A percentile compares a stretch with the other conserved stretches of the same genome.
These are phyloP conservation scores for Apamea anceps DNA, from an alignment of 2,888 invertebrate genomes.

Conservation along the genomic window DNA sequence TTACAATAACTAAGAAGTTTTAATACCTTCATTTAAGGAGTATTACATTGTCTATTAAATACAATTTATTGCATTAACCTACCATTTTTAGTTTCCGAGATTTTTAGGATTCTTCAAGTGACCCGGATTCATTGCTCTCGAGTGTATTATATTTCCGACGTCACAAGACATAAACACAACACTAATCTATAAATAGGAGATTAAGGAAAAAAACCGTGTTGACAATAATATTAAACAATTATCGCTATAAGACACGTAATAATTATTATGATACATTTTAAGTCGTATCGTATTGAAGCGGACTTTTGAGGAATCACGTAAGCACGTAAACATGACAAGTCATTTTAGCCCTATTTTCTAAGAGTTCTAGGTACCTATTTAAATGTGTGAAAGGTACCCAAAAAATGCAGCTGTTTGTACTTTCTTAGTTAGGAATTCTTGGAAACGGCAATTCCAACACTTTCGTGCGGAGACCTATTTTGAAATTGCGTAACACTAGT, in stretches of 20 bases:
- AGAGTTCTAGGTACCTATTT: not conserved
- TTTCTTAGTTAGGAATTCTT: not conserved
- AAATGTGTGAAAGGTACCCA: too few relatives aligned
- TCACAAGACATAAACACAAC: constrained; percentile 5
- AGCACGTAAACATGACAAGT: not conserved
- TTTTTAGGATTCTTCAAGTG: too few relatives aligned
- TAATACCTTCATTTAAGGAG: too few relatives aligned
- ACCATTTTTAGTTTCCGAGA: too few relatives aligned
- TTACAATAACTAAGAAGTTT: too few relatives aligned
- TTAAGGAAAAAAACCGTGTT: not conserved
- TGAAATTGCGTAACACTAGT: too few relatives aligned
- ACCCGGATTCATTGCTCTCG: too few relatives aligned
- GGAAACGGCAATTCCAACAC: not conserved
- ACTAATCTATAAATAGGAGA: constrained; percentile 9
- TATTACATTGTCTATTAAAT: too few relatives aligned
- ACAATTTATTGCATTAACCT: too few relatives aligned
- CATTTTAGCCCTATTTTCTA: not conserved
- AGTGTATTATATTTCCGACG: constrained; percentile 20
- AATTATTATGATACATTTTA: not conserved
- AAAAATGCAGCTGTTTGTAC: not conserved
- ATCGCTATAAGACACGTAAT: not conserved
- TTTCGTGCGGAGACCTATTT: too few relatives aligned
- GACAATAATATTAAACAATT: not conserved
- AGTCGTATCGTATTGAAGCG: not conserved
- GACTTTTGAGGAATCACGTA: not conserved